Percentiles rank a stretch among this genome's conserved stretches.
These are phyloP conservation scores for Oscheius sp. DNA, from an alignment of 2,888 invertebrate genomes.

Conservation along the genomic window DNA sequence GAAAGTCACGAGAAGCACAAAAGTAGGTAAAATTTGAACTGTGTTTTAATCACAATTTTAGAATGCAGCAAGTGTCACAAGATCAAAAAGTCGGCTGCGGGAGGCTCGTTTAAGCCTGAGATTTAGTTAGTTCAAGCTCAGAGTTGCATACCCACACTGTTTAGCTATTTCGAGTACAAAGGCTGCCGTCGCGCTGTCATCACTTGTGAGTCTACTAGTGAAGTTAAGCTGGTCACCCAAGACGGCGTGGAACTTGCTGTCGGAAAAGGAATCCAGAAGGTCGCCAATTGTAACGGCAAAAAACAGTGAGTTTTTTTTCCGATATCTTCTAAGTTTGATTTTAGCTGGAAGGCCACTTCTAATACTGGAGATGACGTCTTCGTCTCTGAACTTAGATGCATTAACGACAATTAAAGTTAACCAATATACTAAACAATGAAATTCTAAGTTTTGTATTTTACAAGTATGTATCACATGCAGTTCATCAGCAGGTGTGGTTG, in stretches of 20 bases:
- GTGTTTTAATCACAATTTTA: neutral
- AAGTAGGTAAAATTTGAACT: neutral
- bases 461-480: neutral
- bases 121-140: neutral
- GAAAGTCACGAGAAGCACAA: too few species aligned
- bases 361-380: neutral
- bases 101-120: neutral
- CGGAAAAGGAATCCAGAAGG: neutral
- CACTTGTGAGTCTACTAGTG: neutral
- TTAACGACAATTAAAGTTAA: neutral
- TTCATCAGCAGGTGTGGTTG: conserved; percentile 1
- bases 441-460: neutral
- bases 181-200: conserved; percentile 6
- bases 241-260: neutral
- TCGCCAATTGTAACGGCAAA: neutral
- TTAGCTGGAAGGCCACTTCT: too few species aligned
- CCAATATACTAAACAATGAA: neutral
- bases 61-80: too few species aligned
- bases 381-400: neutral
- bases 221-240: neutral
- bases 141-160: neutral
- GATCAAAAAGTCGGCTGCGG: neutral
- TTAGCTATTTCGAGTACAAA: neutral
- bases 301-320: neutral
- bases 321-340: neutral